A percentile compares a stretch with the other conserved stretches of the same genome.
Evolutionary conservation across 2,113 vertebrate genomes (phyloP).

Genomic region (Ornithorhynchus anatinus): DNA sequence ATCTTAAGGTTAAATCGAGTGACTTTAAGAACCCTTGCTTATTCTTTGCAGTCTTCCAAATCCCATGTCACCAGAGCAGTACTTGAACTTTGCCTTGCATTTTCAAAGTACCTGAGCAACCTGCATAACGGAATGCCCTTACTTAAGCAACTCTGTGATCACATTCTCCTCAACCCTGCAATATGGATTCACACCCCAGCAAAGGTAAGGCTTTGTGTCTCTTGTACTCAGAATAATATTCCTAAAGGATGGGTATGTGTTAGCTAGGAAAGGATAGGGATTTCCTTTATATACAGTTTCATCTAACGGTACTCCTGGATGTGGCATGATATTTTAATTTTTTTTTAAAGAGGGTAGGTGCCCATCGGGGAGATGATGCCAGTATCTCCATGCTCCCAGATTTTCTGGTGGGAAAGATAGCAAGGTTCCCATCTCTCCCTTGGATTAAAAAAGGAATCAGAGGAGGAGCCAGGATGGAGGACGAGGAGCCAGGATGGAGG

Average conservation of each 20-base stretch:
- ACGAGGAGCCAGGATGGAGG: too few relatives aligned
- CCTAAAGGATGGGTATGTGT: background rate
- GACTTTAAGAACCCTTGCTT: too few relatives aligned
- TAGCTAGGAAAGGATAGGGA: background rate
- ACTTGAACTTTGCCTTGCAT: slow-evolving; percentile 92
- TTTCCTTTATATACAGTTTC: slow-evolving; percentile 1
- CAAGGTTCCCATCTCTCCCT: too few relatives aligned
- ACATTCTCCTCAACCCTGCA: slow-evolving; percentile 95
- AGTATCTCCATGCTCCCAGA: too few relatives aligned
- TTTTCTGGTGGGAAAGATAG: too few relatives aligned
- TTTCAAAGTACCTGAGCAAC: slow-evolving; percentile 95
- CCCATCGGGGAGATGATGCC: too few relatives aligned
- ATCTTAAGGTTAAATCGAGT: slow-evolving; percentile 1
- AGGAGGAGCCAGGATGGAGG: too few relatives aligned
- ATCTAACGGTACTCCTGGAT: background rate
- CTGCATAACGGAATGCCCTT: slow-evolving; percentile 88
- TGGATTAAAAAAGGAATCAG: too few relatives aligned
- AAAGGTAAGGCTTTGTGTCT: slow-evolving; percentile 75
- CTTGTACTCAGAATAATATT: background rate
- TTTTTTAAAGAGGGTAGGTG: background rate
- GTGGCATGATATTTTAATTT: background rate
- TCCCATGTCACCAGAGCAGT: slow-evolving; percentile 87
- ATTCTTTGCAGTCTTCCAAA: slow-evolving; percentile 88
- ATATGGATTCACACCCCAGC: slow-evolving; percentile 97
- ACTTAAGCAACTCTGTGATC: slow-evolving; percentile 96